Conservation (phyloP, 1,140 invertebrate species). For the Odontomachus brunneus region DNA sequence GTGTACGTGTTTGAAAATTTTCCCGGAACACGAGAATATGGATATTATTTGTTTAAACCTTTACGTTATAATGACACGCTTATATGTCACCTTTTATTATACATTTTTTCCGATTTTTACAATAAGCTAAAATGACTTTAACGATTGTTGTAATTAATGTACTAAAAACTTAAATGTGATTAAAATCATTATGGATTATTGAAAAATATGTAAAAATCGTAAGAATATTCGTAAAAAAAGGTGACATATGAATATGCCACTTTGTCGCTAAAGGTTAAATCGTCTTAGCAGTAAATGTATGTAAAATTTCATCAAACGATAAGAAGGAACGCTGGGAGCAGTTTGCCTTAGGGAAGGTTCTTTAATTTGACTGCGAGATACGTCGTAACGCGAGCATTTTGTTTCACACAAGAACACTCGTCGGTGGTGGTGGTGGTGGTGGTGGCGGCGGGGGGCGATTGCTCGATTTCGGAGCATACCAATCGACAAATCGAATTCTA, state of each 20-base stretch:
- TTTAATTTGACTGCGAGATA: neutral
- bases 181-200: too few species aligned
- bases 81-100: too few species aligned
- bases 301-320: neutral
- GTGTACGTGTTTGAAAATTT: neutral
- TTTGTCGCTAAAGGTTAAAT: too few species aligned
- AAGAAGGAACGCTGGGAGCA: neutral
- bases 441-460: conserved; percentile 43
- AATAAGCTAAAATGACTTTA: too few species aligned
- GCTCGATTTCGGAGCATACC: conserved; percentile 69
- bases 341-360: neutral
- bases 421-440: neutral
- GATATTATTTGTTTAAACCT: neutral
- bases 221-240: too few species aligned
- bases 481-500: conserved; percentile 75
- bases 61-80: too few species aligned
- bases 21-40: neutral
- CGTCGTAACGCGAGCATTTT: neutral
- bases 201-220: too few species aligned
- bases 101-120: too few species aligned
- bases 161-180: too few species aligned
- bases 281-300: neutral
- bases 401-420: conserved; percentile 14
- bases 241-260: too few species aligned
- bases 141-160: too few species aligned